Conservation (phyloP, 1,140 invertebrate species). For the Protaetia brevitarsis region DNA sequence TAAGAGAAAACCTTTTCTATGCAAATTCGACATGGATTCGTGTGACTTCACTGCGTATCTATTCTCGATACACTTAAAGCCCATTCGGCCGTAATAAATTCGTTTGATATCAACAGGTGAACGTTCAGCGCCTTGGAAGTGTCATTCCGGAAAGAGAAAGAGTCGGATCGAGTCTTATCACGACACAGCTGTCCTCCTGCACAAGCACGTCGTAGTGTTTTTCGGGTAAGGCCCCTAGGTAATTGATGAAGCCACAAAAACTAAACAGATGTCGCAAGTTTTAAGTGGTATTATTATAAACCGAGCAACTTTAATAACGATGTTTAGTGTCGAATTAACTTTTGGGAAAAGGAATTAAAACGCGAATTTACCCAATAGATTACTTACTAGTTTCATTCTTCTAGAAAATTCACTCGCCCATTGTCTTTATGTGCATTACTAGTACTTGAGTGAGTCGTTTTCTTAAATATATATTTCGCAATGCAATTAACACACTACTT, state of each 20-base stretch:
- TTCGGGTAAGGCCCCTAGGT: not conserved
- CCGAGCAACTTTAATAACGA: not conserved
- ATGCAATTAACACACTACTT: no score
- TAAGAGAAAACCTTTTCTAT: not conserved
- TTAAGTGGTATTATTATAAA: not conserved
- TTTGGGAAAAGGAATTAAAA: no score
- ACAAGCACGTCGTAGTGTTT: not conserved
- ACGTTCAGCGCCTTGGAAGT: not conserved
- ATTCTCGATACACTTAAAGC: not conserved
- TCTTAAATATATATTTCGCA: no score
- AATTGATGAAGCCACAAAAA: slow-evolving; percentile 1
- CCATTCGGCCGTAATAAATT: not conserved
- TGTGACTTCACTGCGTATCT: not conserved
- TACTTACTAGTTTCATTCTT: no score
- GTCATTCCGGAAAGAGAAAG: not conserved
- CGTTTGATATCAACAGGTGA: not conserved
- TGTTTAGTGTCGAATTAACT: no score
- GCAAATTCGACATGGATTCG: not conserved
- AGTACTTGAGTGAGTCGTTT: no score
- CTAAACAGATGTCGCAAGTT: not conserved
- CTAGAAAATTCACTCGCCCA: no score
- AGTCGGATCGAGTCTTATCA: not conserved
- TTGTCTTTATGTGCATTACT: no score
- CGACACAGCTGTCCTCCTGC: slow-evolving; percentile 10
- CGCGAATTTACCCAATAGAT: no score